phyloP scores from a whole-genome alignment of 2,113 vertebrate genomes.

The Ptilonorhynchus violaceus region DNA sequence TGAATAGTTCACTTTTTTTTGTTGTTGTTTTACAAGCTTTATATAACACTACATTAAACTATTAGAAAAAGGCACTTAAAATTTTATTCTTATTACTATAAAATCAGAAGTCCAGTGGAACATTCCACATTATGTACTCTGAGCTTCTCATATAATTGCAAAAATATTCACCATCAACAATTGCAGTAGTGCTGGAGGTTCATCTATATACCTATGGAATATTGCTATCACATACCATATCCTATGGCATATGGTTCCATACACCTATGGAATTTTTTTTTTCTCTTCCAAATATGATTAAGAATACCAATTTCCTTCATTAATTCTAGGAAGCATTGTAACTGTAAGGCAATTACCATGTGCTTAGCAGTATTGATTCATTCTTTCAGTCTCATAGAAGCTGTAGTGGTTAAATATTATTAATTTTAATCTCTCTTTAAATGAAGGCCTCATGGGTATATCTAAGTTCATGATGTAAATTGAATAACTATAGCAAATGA shows the following conservation, averaged over 20 bases:
- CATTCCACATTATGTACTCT: neutral
- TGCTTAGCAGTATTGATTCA: neutral
- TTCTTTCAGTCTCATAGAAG: neutral
- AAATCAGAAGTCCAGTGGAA: neutral
- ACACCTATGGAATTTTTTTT: neutral
- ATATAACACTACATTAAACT: neutral
- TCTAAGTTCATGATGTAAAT: neutral
- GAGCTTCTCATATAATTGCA: neutral
- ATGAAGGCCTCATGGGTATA: neutral
- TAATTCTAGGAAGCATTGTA: neutral
- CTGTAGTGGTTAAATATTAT: neutral
- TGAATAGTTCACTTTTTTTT: neutral
- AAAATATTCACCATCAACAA: neutral
- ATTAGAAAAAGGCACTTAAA: neutral
- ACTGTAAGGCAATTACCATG: neutral
- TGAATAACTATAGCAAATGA: neutral
- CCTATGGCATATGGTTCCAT: neutral
- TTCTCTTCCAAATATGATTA: neutral
- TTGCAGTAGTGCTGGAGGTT: neutral
- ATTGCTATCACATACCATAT: too few species aligned
- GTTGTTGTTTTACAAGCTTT: neutral
- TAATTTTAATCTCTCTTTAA: neutral
- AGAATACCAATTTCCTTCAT: neutral
- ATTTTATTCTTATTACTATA: neutral
- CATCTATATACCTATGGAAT: fast-evolving